These are phyloP conservation scores for Temnothorax unifasciatus DNA, from an alignment of 2,888 invertebrate species.

Conservation along the genomic window DNA sequence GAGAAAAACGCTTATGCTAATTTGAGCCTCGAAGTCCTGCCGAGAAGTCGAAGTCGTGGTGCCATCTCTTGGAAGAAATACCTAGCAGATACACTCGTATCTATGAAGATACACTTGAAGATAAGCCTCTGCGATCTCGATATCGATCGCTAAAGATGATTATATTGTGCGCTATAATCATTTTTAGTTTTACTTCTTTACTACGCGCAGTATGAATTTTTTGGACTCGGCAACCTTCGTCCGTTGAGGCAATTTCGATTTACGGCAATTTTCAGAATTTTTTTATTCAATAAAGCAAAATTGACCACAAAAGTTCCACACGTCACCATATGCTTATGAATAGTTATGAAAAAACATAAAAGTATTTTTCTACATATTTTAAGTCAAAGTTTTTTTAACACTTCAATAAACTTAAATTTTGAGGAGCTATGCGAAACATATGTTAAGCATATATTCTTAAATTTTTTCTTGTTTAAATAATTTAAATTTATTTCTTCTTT, in stretches of 20 bases:
- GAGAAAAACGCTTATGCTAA: constrained; percentile 55
- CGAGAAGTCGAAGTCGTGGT: constrained; percentile 53
- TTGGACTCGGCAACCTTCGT: not conserved
- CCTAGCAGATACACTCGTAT: not conserved
- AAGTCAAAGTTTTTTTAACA: too few relatives aligned
- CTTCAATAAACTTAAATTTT: too few relatives aligned
- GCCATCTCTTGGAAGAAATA: constrained; percentile 67
- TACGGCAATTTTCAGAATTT: too few relatives aligned
- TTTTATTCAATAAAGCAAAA: too few relatives aligned
- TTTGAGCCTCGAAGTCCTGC: constrained; percentile 10
- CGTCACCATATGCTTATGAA: too few relatives aligned
- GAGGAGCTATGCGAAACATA: too few relatives aligned
- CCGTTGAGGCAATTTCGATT: not conserved
- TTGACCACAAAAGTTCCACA: too few relatives aligned
- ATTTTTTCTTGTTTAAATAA: too few relatives aligned
- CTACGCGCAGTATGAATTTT: not conserved
- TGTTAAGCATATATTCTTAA: too few relatives aligned
- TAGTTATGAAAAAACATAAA: too few relatives aligned
- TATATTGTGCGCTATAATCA: not conserved
- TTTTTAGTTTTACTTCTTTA: not conserved
- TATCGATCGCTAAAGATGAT: not conserved
- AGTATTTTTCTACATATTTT: too few relatives aligned
- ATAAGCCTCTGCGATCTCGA: not conserved
- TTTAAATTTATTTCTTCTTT: too few relatives aligned
- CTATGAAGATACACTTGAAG: constrained; percentile 1